These are phyloP conservation scores for Taenaris catops DNA, from an alignment of 2,888 invertebrate genomes.

Conservation along the genomic window DNA sequence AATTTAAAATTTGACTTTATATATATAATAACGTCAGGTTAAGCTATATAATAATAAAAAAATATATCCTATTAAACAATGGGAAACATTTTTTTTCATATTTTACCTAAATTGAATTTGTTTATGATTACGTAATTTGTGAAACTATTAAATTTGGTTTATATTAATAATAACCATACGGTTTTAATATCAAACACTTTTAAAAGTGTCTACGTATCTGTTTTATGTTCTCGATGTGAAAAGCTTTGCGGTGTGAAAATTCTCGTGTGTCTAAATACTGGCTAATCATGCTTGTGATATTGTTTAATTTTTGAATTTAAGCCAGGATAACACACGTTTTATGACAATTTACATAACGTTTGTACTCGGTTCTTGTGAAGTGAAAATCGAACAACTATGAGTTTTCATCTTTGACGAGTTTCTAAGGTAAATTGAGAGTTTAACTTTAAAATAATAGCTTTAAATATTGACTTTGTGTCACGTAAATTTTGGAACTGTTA, in stretches of 20 bases:
- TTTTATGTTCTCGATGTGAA: too few species aligned
- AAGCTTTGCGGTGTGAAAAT: not conserved
- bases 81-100: too few species aligned
- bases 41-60: too few species aligned
- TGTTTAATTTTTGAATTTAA: slow-evolving; percentile 8
- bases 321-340: slow-evolving; percentile 6
- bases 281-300: slow-evolving; percentile 2
- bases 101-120: too few species aligned
- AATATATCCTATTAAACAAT: too few species aligned
- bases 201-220: too few species aligned
- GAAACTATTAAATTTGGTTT: too few species aligned
- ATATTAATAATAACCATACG: too few species aligned
- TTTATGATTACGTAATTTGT: too few species aligned
- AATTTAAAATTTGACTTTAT: too few species aligned
- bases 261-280: slow-evolving; percentile 1
- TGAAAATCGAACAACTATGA: slow-evolving; percentile 14
- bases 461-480: slow-evolving; percentile 34
- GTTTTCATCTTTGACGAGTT: slow-evolving; percentile 20
- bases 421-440: slow-evolving; percentile 24
- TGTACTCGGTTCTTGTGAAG: not conserved
- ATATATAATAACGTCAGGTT: too few species aligned
- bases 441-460: slow-evolving; percentile 37
- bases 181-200: too few species aligned
- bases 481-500: slow-evolving; percentile 33
- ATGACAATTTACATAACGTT: slow-evolving; percentile 9